phyloP scores from a whole-genome alignment of 2,797 vertebrate genomes.

The Choloepus didactylus region DNA sequence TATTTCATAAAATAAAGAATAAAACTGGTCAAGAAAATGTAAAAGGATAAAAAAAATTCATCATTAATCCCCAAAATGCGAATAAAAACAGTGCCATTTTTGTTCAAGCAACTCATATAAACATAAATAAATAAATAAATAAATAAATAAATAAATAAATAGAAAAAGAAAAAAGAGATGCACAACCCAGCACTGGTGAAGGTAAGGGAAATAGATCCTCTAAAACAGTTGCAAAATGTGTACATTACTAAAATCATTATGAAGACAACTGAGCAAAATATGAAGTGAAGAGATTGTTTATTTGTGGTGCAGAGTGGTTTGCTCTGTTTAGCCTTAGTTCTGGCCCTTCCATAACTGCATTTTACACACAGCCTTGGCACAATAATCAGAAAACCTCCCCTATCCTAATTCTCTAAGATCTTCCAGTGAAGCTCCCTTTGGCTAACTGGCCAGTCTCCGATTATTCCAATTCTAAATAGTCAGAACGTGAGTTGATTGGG shows the following conservation, averaged over 20 bases:
- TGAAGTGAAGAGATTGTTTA: neutral
- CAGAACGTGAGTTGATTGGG: neutral
- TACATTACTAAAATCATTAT: neutral
- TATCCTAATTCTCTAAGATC: neutral
- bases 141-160: no score
- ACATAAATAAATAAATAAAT: no score
- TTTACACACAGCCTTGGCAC: neutral
- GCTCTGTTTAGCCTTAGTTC: neutral
- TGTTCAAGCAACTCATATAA: neutral
- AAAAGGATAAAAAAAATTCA: neutral
- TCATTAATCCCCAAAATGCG: neutral
- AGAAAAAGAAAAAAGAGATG: neutral
- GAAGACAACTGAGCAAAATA: neutral
- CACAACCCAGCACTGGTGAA: neutral
- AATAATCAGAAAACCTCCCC: neutral
- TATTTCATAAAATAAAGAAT: conserved; percentile 28
- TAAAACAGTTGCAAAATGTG: neutral
- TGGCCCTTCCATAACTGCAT: neutral
- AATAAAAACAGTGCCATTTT: neutral
- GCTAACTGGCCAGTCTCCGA: neutral
- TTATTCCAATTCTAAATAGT: neutral
- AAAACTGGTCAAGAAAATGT: neutral
- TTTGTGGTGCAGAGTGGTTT: neutral
- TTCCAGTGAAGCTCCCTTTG: neutral
- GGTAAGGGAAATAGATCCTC: neutral